Evolutionary conservation across 2,888 invertebrate genomes (phyloP).

Genomic region (Tuta absoluta): DNA sequence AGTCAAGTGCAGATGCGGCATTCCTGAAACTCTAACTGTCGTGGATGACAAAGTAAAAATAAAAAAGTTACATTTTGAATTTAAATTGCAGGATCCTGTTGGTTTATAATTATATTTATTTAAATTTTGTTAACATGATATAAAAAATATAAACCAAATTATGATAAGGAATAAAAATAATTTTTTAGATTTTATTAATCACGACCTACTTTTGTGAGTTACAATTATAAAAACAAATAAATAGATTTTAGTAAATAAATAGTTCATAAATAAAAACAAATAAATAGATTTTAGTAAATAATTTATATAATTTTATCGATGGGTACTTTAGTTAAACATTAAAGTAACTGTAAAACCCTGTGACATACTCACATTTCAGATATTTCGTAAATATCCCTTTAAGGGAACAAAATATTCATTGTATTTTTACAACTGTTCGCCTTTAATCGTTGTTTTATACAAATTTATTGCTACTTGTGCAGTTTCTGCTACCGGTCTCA

Average conservation of each 20-base stretch:
- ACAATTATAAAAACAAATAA: too few species aligned
- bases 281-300: too few species aligned
- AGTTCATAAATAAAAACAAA: too few species aligned
- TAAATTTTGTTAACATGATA: too few species aligned
- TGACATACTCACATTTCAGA: background rate
- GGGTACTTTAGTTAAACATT: too few species aligned
- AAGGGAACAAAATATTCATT: slow-evolving; percentile 40
- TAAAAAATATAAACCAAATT: too few species aligned
- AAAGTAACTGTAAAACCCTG: too few species aligned
- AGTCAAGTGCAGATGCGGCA: slow-evolving; percentile 19
- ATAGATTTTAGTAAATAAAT: too few species aligned
- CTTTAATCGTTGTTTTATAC: slow-evolving; percentile 43
- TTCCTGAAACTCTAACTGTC: background rate
- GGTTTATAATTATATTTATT: background rate
- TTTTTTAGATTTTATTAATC: too few species aligned
- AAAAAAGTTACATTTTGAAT: background rate
- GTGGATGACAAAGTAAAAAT: background rate
- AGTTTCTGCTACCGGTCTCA: slow-evolving; percentile 26
- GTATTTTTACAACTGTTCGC: slow-evolving; percentile 53
- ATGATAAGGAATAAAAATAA: too few species aligned
- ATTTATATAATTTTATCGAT: too few species aligned
- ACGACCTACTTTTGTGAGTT: too few species aligned
- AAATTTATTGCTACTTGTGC: slow-evolving; percentile 27
- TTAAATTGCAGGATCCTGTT: background rate
- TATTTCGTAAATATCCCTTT: background rate